Percentiles rank a stretch among this genome's conserved stretches.
These are phyloP conservation scores for Nasonovia ribisnigri DNA, from an alignment of 2,888 invertebrate genomes.

Conservation along the genomic window DNA sequence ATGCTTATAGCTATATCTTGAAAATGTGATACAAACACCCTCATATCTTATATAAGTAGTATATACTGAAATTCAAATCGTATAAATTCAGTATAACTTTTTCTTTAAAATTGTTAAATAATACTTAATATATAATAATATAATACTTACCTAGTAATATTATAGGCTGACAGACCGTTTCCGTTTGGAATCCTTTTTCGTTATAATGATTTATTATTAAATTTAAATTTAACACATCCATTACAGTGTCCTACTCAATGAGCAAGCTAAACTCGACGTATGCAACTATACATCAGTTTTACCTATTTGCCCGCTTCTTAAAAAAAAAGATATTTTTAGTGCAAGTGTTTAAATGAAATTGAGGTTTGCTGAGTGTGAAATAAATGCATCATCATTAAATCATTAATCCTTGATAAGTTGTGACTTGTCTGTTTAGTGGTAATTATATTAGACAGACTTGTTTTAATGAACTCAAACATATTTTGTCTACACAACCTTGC, in stretches of 20 bases:
- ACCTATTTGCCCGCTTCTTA: not conserved
- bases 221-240: no score
- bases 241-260: not conserved
- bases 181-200: no score
- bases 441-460: not conserved
- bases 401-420: slow-evolving; percentile 15
- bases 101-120: no score
- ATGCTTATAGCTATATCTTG: no score
- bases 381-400: slow-evolving; percentile 22
- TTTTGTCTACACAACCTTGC: not conserved
- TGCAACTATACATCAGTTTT: not conserved
- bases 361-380: not conserved
- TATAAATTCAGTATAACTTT: no score
- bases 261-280: not conserved
- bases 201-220: no score
- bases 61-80: no score
- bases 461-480: not conserved
- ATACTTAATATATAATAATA: no score
- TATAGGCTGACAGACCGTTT: no score
- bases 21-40: no score
- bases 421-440: slow-evolving; percentile 3
- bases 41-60: no score
- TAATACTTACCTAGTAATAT: no score
- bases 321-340: not conserved
- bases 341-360: not conserved